Conservation (phyloP, 2,888 invertebrate genomes). For the Caenorhabditis sp. region DNA sequence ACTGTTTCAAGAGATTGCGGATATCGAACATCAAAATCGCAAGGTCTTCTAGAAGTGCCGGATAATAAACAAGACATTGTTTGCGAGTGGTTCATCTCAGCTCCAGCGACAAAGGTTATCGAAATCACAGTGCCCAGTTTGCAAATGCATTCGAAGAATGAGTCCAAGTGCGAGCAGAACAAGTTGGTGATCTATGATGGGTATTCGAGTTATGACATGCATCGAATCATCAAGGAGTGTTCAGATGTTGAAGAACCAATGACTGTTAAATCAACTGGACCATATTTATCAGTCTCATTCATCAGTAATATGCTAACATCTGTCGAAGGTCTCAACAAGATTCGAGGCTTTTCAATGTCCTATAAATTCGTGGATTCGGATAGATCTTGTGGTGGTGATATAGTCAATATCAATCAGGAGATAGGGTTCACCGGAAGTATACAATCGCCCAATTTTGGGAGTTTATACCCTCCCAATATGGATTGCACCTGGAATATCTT, state of each 20-base stretch:
- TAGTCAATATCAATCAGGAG: constrained; percentile 24
- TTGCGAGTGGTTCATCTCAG: constrained; percentile 53
- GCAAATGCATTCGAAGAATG: constrained; percentile 42
- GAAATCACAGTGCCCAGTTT: constrained; percentile 55
- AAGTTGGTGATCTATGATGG: constrained; percentile 53
- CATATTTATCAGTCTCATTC: constrained; percentile 43
- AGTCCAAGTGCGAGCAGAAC: constrained; percentile 57
- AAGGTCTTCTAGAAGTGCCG: constrained; percentile 40
- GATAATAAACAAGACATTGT: constrained; percentile 41
- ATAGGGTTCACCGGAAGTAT: constrained; percentile 53
- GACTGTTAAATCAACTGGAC: constrained; percentile 40
- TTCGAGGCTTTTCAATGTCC: constrained; percentile 51
- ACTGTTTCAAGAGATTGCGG: constrained; percentile 44
- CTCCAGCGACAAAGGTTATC: constrained; percentile 47
- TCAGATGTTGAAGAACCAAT: constrained; percentile 20
- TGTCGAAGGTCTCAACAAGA: constrained; percentile 12
- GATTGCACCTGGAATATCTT: constrained; percentile 73
- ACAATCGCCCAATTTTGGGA: constrained; percentile 61
- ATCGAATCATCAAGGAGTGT: constrained; percentile 40
- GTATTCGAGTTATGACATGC: constrained; percentile 34
- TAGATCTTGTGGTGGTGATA: constrained; percentile 45
- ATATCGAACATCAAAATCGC: constrained; percentile 40
- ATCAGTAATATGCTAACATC: constrained; percentile 32
- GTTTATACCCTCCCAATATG: constrained; percentile 72
- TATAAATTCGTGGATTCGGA: constrained; percentile 53